Evolutionary conservation across 2,797 vertebrate species (phyloP), one percentile per base, ranked within the genome.

Genomic region (Muscicapa striata): DNA sequence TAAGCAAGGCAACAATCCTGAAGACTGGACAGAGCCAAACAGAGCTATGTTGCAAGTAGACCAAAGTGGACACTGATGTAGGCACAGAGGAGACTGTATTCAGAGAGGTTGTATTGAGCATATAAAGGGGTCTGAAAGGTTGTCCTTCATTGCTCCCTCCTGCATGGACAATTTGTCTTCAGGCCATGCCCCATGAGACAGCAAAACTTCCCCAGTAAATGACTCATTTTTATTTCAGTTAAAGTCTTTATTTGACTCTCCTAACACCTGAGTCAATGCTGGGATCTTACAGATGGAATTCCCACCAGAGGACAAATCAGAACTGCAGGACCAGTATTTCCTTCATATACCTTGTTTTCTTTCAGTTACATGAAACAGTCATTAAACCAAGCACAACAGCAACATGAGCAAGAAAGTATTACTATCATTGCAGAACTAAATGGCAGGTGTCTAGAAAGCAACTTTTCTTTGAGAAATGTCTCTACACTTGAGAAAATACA

Each of bases 71-170:
- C 43, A 26, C 16, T 70, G 34, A 24, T 49, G 21, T 11, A 48
- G 23, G 5, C 29, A 41, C 41, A 78, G 48, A 78, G 29, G 6
- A 61, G 9, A 24, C 5, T 41, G 24, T 22, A 20, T 29, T 70
- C n/a, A 29, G 7, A 21, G 1, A 8, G 15, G 7, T 10, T 72
- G 19, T 55, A 26, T 0, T 55, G 80, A 79, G 27, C 1, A 1
- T 22, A 15, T 15, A 68, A 86, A 13, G 27, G 32, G 20, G 46
- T 73, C 34, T 57, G 49, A 72, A 83, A 89, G 11, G 5, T 41
- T 34, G n/a, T 63, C 27, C 24, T 83, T 61, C 66, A 40, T 10
- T 73, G 18, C 17, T 61, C 8, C 55, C 41, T 41, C 21, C 23
- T 51, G 29, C 27, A 38, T 11, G 15, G 10, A 41, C 5, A 21